Evolutionary conservation across 2,113 vertebrate genomes (phyloP).

Genomic region (Gorsachius goisagi): DNA sequence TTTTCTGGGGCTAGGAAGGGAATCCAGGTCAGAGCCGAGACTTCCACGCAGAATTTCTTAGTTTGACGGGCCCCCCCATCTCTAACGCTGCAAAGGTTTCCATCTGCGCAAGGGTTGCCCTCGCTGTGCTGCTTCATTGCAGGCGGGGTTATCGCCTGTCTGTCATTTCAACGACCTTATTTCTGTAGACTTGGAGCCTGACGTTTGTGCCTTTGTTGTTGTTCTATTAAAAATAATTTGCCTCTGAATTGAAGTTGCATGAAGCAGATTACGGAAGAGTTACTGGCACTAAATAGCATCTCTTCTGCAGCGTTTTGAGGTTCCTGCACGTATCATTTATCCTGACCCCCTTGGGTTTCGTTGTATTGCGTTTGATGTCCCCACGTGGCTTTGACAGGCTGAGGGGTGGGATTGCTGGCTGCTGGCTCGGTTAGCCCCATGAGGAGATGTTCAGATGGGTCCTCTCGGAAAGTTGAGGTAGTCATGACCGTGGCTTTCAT

Average conservation of each 20-base stretch:
- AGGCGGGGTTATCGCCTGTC: neutral
- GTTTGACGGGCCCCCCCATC: neutral
- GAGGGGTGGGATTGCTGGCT: neutral
- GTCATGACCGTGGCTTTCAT: neutral
- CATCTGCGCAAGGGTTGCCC: constrained; percentile 4
- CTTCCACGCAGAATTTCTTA: neutral
- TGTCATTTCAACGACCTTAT: constrained; percentile 14
- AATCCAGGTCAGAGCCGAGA: constrained; percentile 36
- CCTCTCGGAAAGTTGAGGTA: neutral
- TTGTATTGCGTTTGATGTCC: neutral
- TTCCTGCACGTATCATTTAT: neutral
- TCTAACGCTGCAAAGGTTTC: neutral
- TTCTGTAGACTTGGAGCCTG: neutral
- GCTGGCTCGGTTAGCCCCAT: neutral
- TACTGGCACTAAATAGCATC: neutral
- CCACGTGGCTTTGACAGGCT: neutral
- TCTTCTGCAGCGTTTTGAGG: neutral
- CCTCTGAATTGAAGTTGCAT: neutral
- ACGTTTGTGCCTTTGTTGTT: neutral
- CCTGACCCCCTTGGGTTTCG: neutral
- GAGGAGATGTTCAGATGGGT: neutral
- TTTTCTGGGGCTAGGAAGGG: constrained; percentile 38
- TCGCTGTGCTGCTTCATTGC: neutral
- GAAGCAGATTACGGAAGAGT: neutral
- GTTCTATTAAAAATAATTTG: neutral